Evolutionary conservation across 2,113 vertebrate species (phyloP).

Genomic region (Malurus elegans): DNA sequence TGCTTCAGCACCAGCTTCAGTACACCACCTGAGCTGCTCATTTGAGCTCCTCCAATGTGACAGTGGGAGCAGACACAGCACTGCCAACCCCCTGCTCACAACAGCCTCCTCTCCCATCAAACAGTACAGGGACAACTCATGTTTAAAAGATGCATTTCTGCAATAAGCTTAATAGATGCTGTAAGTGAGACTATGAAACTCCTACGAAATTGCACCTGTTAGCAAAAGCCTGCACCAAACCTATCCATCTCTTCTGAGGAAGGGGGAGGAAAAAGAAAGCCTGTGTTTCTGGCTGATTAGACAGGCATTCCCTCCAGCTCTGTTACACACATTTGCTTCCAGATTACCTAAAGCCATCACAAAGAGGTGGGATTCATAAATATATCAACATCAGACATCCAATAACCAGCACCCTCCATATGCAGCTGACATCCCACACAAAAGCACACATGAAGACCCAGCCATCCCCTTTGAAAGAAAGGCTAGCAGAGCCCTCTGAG

Average conservation of each 20-base stretch:
- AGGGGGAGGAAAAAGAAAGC: background rate
- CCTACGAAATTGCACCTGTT: background rate
- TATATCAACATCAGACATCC: background rate
- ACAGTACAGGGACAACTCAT: background rate
- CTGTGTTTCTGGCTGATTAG: background rate
- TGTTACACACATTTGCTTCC: background rate
- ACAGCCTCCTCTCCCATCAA: background rate
- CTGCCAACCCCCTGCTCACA: background rate
- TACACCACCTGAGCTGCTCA: rapidly evolving
- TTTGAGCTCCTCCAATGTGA: background rate
- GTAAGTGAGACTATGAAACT: background rate
- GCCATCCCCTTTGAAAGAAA: background rate
- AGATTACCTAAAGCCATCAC: background rate
- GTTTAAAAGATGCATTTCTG: background rate
- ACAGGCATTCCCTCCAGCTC: background rate
- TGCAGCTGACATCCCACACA: background rate
- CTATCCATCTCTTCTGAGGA: background rate
- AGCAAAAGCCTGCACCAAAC: background rate
- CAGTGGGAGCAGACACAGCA: background rate
- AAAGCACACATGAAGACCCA: background rate
- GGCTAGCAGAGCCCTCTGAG: background rate
- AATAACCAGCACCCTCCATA: background rate
- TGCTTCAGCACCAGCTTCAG: background rate
- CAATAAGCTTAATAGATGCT: background rate
- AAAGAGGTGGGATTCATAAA: background rate